phyloP scores from a whole-genome alignment of 1,140 invertebrate species.

The Apocrypta bakeri region DNA sequence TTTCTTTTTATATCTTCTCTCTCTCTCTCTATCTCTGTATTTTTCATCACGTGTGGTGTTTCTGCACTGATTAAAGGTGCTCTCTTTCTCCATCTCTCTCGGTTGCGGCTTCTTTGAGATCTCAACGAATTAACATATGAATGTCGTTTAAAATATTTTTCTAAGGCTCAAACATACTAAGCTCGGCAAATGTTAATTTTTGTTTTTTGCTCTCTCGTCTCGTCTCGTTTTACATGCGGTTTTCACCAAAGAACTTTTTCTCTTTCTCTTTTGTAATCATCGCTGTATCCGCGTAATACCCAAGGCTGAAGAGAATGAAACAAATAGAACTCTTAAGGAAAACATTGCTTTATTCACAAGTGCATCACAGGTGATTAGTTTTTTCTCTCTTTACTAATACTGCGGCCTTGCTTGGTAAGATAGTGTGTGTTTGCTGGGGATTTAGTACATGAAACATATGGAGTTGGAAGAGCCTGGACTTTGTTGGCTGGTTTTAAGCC shows the following conservation, averaged over 20 bases:
- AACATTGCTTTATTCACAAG: neutral
- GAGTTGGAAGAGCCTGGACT: neutral
- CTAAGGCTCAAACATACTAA: neutral
- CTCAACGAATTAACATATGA: slow-evolving; percentile 21
- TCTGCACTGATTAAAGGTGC: slow-evolving; percentile 39
- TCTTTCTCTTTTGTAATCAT: neutral
- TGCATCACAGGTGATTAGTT: neutral
- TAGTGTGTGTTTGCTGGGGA: neutral
- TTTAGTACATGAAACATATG: neutral
- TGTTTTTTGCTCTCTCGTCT: neutral
- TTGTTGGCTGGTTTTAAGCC: slow-evolving; percentile 19
- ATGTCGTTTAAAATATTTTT: slow-evolving; percentile 30
- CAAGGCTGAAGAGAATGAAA: too few species aligned
- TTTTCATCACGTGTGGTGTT: slow-evolving; percentile 44
- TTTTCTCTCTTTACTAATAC: too few species aligned
- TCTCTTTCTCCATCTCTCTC: neutral
- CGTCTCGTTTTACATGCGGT: neutral
- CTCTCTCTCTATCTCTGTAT: too few species aligned
- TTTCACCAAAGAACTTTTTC: neutral
- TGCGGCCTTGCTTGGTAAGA: too few species aligned
- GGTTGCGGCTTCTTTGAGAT: slow-evolving; percentile 40
- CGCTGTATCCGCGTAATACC: too few species aligned
- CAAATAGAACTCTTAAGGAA: too few species aligned
- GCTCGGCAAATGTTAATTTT: neutral
- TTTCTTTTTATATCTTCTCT: neutral